Evolutionary conservation across 2,113 vertebrate genomes (phyloP), one percentile per base, ranked within the genome.

Genomic region (Gracilinanus agilis): DNA sequence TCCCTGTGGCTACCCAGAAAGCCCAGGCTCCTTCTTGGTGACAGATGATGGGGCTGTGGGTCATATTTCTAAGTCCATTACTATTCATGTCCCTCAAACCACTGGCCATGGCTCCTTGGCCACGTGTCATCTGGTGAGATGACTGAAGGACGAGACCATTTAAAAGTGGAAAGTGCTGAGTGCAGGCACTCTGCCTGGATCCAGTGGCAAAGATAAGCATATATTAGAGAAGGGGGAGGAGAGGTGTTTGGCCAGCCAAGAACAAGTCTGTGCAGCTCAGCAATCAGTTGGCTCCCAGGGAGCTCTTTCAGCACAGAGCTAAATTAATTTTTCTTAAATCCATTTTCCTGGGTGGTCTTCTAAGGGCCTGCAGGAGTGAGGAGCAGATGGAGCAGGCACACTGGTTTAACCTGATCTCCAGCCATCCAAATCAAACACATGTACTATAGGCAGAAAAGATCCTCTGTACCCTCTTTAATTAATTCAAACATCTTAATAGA

Each of bases 161-260:
- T 88, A 92, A 94, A 54, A 90, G 54, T 92, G 23, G 61, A 95
- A 96, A 94, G 53, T 90, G 92, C 97, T 95, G 97, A 97, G 92
- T 44, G 67, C 56, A 91, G 92, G 94, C 67, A 58, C 89, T 44
- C 44, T 53, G 67, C 67, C 67, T 83, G n/a, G 67, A n/a, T 83
- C 67, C n/a, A 83, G 44, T 54, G 75, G 58, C 95, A 95, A 67
- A 95, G 93, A 94, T 92, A 94, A 88, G 13, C 53, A 0, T 27
- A 90, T 67, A 88, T 95, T 93, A 94, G 94, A 91, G n/a, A 10
- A 34, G 21, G 67, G 75, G n/a, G n/a, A 83, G 67, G 67, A 5
- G 67, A 5, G 90, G 75, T 4, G 44, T 97, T 93, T 88, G 56
- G 67, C 93, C 94, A 92, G 56, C 88, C 90, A 96, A 96, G 93